phyloP scores from a whole-genome alignment of 2,797 vertebrate genomes.

The Thaleichthys pacificus region DNA sequence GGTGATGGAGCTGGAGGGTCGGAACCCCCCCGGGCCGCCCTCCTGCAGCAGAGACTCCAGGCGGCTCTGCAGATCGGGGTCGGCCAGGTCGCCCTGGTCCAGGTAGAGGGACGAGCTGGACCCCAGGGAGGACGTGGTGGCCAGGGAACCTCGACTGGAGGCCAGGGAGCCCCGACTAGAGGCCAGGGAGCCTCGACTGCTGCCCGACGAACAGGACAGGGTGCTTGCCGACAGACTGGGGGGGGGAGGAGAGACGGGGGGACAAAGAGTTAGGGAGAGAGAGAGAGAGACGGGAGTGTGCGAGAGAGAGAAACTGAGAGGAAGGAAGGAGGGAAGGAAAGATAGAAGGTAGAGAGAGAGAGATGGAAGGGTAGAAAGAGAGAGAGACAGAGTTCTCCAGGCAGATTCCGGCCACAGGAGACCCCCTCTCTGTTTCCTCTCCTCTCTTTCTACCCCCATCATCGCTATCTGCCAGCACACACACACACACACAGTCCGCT shows the following conservation, averaged over 20 bases:
- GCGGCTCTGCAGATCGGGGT: conserved; percentile 89
- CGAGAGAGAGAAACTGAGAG: not conserved
- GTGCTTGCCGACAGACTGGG: conserved; percentile 92
- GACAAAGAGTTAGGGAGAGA: not conserved
- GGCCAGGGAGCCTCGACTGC: conserved; percentile 90
- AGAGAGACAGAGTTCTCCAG: too few relatives aligned
- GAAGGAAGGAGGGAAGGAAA: not conserved
- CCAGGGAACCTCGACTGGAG: conserved; percentile 53
- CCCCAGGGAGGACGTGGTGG: conserved; percentile 88
- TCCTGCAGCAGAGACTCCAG: conserved; percentile 89
- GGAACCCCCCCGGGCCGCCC: conserved; percentile 78
- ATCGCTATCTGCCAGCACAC: not conserved
- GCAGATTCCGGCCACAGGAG: too few relatives aligned
- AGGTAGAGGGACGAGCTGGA: conserved; percentile 91
- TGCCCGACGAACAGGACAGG: conserved; percentile 95
- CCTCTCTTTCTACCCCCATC: too few relatives aligned
- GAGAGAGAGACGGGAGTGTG: not conserved
- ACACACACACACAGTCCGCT: not conserved
- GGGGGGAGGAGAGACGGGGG: not conserved
- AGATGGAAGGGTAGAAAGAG: too few relatives aligned
- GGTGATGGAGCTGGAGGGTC: conserved; percentile 91
- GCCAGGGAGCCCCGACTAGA: conserved; percentile 87
- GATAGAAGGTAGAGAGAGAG: not conserved
- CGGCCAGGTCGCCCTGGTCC: conserved; percentile 84
- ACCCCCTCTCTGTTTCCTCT: too few relatives aligned